Conservation (phyloP, 2,888 invertebrate species). For the Melikaiella ostensackeni region DNA sequence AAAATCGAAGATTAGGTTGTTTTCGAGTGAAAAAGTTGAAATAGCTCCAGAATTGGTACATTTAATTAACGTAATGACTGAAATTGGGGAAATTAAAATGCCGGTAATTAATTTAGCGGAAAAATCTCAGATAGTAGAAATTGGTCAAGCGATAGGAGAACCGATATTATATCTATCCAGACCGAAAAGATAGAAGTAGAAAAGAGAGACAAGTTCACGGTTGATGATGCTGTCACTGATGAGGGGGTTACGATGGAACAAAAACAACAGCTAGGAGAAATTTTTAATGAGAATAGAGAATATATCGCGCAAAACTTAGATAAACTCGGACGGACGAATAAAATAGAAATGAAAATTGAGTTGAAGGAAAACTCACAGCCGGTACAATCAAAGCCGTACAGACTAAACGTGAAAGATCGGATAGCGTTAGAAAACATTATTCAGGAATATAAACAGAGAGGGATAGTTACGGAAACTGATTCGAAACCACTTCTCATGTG, state of each 20-base stretch:
- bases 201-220: neutral
- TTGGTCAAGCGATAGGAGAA: neutral
- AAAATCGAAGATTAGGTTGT: neutral
- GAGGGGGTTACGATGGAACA: conserved; percentile 26
- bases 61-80: conserved; percentile 33
- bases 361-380: too few species aligned
- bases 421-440: too few species aligned
- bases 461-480: too few species aligned
- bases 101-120: neutral
- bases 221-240: conserved; percentile 29
- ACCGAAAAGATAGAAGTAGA: neutral
- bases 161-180: neutral
- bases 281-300: too few species aligned
- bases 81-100: neutral
- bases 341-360: too few species aligned
- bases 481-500: too few species aligned
- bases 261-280: conserved; percentile 32
- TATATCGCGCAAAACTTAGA: too few species aligned
- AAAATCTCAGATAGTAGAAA: neutral
- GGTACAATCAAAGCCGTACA: too few species aligned
- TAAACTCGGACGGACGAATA: too few species aligned
- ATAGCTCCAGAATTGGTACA: conserved; percentile 32
- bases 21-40: too few species aligned
- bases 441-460: too few species aligned
- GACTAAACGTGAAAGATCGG: too few species aligned